These are phyloP conservation scores for Todiramphus saurophagus DNA, from an alignment of 2,113 vertebrate species.

Conservation along the genomic window DNA sequence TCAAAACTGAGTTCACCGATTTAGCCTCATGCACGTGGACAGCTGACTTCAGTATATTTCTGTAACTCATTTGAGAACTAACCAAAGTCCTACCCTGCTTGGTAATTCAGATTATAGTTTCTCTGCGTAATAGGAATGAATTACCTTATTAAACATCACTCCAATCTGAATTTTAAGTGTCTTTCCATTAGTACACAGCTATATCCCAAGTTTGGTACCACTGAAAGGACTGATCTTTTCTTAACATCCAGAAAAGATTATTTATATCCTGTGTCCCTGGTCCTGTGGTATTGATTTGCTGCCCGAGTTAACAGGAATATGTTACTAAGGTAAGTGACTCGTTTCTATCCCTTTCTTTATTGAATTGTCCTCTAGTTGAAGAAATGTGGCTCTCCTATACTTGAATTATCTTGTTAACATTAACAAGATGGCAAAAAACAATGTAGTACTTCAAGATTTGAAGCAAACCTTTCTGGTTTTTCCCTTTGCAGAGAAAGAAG, in stretches of 20 bases:
- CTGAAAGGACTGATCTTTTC: background rate
- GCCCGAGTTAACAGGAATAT: conserved; percentile 38
- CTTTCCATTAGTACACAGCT: background rate
- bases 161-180: background rate
- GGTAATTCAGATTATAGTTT: background rate
- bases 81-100: background rate
- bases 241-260: conserved; percentile 11
- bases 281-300: conserved; percentile 50
- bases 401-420: background rate
- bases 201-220: background rate
- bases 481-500: background rate
- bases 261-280: conserved; percentile 18
- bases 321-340: conserved; percentile 33
- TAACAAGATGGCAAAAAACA: conserved; percentile 14
- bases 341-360: conserved; percentile 32
- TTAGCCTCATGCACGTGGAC: background rate
- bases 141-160: background rate
- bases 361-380: conserved; percentile 2
- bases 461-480: background rate
- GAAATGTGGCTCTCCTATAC: background rate
- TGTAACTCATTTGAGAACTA: background rate
- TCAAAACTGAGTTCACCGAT: background rate
- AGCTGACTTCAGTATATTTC: background rate
- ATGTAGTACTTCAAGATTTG: background rate
- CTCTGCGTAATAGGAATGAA: background rate